phyloP scores from a whole-genome alignment of 2,797 vertebrate species.

The Pogonophryne albipinna region DNA sequence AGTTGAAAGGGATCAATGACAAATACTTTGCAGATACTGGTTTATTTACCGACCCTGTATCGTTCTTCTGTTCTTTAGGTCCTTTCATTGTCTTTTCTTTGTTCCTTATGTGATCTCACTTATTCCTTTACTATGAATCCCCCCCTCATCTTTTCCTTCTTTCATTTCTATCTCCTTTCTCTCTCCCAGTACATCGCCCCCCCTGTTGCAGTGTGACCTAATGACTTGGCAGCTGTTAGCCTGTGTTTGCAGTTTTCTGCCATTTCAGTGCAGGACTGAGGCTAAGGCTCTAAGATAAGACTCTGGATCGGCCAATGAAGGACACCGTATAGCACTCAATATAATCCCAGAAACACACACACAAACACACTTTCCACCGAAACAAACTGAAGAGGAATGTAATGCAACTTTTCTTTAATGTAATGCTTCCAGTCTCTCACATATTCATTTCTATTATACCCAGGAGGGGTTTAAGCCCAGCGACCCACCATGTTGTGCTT shows the following conservation, averaged over 20 bases:
- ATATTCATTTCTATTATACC: slow-evolving; percentile 35
- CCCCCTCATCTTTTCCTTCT: neutral
- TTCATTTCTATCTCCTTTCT: neutral
- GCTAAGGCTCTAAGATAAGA: slow-evolving; percentile 29
- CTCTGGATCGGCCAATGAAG: slow-evolving; percentile 27
- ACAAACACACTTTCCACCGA: slow-evolving; percentile 5
- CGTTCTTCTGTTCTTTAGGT: slow-evolving; percentile 5
- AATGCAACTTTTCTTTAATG: slow-evolving; percentile 2
- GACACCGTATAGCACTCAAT: slow-evolving; percentile 3
- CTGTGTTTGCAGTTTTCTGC: slow-evolving; percentile 67
- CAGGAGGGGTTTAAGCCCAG: slow-evolving; percentile 37
- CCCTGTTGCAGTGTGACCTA: slow-evolving; percentile 67
- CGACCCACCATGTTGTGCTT: slow-evolving; percentile 22
- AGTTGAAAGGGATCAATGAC: neutral
- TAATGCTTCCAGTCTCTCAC: slow-evolving; percentile 1
- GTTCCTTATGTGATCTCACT: neutral
- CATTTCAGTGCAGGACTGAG: slow-evolving; percentile 44
- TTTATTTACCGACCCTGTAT: neutral
- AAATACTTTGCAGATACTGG: no score
- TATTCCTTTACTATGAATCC: neutral
- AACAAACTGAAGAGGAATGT: neutral
- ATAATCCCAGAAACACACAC: slow-evolving; percentile 5
- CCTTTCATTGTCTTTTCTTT: slow-evolving; percentile 1
- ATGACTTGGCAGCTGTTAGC: slow-evolving; percentile 69
- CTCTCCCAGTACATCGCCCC: slow-evolving; percentile 46